phyloP scores from a whole-genome alignment of 2,113 vertebrate genomes.

The Notothenia rossii region DNA sequence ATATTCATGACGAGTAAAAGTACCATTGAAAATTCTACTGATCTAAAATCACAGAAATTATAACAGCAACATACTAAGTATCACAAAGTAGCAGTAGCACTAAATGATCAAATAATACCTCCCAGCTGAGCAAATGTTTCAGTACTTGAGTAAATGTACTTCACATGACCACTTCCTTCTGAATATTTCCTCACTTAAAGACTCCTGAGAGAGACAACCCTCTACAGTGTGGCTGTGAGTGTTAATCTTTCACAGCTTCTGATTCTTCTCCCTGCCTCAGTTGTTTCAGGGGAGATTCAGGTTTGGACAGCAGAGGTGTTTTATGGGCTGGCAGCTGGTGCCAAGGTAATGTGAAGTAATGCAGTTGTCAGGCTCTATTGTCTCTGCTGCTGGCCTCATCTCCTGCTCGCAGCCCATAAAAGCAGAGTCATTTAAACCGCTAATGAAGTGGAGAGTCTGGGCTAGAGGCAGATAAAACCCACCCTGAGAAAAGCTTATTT shows the following conservation, averaged over 20 bases:
- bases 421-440: constrained; percentile 73
- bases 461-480: constrained; percentile 71
- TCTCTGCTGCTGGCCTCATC: constrained; percentile 72
- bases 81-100: background rate
- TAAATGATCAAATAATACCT: no score
- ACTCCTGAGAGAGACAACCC: constrained; percentile 25
- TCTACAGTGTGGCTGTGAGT: constrained; percentile 2
- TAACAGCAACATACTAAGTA: background rate
- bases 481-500: constrained; percentile 41
- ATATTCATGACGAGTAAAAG: no score
- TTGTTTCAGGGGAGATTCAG: constrained; percentile 24
- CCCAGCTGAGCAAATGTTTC: background rate
- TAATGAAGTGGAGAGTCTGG: constrained; percentile 80
- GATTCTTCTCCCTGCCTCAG: constrained; percentile 36
- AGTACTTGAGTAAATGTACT: background rate
- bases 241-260: constrained; percentile 46
- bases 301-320: constrained; percentile 55
- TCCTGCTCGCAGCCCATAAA: constrained; percentile 76
- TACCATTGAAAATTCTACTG: background rate
- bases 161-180: background rate
- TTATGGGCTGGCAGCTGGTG: constrained; percentile 76
- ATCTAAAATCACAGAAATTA: background rate
- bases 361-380: constrained; percentile 77
- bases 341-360: constrained; percentile 79
- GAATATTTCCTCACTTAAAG: background rate